Evolutionary conservation across 2,797 vertebrate genomes (phyloP), one percentile per base, ranked within the genome.

Genomic region (Pipistrellus nathusii): DNA sequence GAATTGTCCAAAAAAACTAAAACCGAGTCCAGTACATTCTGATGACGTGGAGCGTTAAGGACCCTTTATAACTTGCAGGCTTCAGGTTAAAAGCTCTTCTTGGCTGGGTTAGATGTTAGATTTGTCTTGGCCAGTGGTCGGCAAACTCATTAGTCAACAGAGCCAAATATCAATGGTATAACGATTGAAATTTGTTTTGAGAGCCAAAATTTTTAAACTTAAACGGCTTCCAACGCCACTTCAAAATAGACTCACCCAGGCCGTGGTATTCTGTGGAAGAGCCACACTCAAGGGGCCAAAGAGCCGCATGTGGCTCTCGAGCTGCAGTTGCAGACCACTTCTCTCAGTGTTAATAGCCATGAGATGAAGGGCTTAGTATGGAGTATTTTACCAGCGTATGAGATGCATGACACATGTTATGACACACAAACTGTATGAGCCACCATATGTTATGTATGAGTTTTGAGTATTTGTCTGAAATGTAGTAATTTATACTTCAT

Each of bases 401-500:
- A 35, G 21, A 71, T 83, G 11, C 5, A 5, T 46, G n/a, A 6
- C 32, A 66, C 21, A 44, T 90, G 57, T 91, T 75, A 53, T 35
- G 35, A 38, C 90, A 8, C 13, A 17, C 35, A 87, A 46, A 25
- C 12, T 75, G 0, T 89, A 13, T 82, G 81, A 77, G 6, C 48
- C 59, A 77, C 23, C 23, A 9, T 62, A 30, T 6, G 0, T 6
- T 73, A 72, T 21, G 44, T 59, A 20, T 66, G 27, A 44, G 20
- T 5, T 92, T 91, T 85, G n/a, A 72, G 51, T 69, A 76, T 89
- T 77, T 93, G 75, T 75, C 69, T 94, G 35, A 88, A 90, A 72
- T 93, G 12, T 72, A 84, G 76, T 71, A 75, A 89, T 86, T 91
- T 48, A 51, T 93, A 91, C 46, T 92, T 69, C 10, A 25, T 51